A percentile compares a stretch with the other conserved stretches of the same genome.
Evolutionary conservation across 2,797 vertebrate genomes (phyloP).

Genomic region (Darevskia nairensis): DNA sequence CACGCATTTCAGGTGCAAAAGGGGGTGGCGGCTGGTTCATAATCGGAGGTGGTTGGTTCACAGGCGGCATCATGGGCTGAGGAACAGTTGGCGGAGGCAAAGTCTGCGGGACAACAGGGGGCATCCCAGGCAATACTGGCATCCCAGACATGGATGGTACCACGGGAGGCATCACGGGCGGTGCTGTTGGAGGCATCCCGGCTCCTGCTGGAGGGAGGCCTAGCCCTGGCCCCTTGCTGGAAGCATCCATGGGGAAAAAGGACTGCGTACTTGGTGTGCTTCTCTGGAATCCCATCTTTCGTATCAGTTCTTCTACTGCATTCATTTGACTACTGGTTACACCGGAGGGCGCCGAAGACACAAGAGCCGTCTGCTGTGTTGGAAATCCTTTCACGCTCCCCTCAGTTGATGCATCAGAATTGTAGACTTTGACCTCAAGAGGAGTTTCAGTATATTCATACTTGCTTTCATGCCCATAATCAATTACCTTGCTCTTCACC

Average conservation of each 20-base stretch:
- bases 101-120: constrained; percentile 65
- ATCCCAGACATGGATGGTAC: constrained; percentile 57
- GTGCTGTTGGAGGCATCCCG: constrained; percentile 60
- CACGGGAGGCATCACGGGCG: constrained; percentile 35
- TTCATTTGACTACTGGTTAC: constrained; percentile 68
- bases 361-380: constrained; percentile 56
- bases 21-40: constrained; percentile 56
- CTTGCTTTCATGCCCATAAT: constrained; percentile 93
- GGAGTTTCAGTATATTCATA: constrained; percentile 80
- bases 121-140: constrained; percentile 63
- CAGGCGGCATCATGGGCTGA: constrained; percentile 64
- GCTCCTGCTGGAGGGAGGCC: constrained; percentile 61
- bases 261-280: constrained; percentile 64
- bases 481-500: constrained; percentile 88
- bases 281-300: constrained; percentile 63
- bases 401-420: constrained; percentile 61
- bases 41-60: constrained; percentile 53
- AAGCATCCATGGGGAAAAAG: constrained; percentile 75
- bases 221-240: constrained; percentile 73
- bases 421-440: constrained; percentile 77
- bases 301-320: constrained; percentile 72
- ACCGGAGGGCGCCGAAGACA: constrained; percentile 42
- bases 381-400: constrained; percentile 72
- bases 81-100: constrained; percentile 61
- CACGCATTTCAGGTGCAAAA: constrained; percentile 72